Base-by-base conservation (phyloP, 2,888 invertebrate genomes). In the Nymphalis c-album region DNA sequence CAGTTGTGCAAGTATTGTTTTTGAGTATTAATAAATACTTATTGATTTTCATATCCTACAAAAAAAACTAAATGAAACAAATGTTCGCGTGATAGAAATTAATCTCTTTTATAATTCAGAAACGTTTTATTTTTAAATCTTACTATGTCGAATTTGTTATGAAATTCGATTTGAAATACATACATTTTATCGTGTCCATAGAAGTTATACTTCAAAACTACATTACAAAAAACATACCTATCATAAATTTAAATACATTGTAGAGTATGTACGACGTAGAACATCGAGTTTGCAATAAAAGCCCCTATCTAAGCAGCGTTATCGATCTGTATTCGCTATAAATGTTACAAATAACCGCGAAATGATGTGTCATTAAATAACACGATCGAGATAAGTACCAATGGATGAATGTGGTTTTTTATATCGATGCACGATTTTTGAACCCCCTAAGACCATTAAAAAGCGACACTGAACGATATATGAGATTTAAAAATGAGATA, bases 321-420 rank as follows among this genome's bases (percentile, higher is more conserved):
- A 80, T 79, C 78, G 73, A 78, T 83, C 83, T 85, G 85, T 80
- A 81, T 80, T 81, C 78, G 76, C 83, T 86, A 84, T 87, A 87
- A 90, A 88, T 85, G 88, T 86, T 85, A 90, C 91, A 91, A 91
- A 92, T 90, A 92, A 91, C 89, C 87, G 81, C 86, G 83, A 84
- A 90, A 90, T 80, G 90, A 82, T 86, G 87, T 85, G 79, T 89
- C 91, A 91, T 92, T 92, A 92, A 91, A 91, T 90, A 90, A 88
- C 88, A 91, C 83, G 82, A 83, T 79, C 84, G 80, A 91, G 91
- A 92, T 92, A 92, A 89, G 88, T 85, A 77, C 76, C 67, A 40
- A 71, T 68, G 89, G 90, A 91, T 92, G 91, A 92, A 91, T 92
- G 90, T 81, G 84, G 80, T 84, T 91, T 91, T 91, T 91, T 87